Percentiles rank a stretch among this genome's conserved stretches.
phyloP scores from a whole-genome alignment of 2,888 invertebrate species.

The Drosophila meridionalis region DNA sequence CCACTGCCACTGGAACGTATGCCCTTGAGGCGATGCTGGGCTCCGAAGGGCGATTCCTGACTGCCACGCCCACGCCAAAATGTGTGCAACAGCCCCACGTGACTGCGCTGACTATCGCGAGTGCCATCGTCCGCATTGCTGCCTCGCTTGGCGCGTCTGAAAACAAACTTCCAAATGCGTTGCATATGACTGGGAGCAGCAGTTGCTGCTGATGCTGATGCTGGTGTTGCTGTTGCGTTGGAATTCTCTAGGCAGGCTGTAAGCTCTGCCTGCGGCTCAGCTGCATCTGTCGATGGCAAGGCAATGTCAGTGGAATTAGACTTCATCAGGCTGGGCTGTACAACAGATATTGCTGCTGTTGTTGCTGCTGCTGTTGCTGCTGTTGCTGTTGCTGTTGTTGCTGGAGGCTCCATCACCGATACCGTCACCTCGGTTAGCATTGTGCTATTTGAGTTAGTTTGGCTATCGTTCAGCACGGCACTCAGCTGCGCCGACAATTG shows the following conservation, averaged over 20 bases:
- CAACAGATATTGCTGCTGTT: constrained; percentile 5
- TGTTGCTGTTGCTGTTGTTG: constrained; percentile 20
- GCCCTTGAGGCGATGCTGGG: constrained; percentile 83
- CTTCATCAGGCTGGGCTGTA: constrained; percentile 19
- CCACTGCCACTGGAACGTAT: constrained; percentile 84
- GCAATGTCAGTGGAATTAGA: constrained; percentile 50
- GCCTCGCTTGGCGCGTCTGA: constrained; percentile 64
- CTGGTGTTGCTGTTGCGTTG: constrained; percentile 15
- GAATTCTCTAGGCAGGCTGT: constrained; percentile 31
- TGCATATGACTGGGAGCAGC: constrained; percentile 49
- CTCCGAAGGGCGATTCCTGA: constrained; percentile 67
- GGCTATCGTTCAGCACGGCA: constrained; percentile 61
- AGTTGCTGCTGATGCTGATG: constrained; percentile 15
- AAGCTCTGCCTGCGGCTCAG: constrained; percentile 30
- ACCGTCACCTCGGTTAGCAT: constrained; percentile 64
- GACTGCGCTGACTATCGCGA: constrained; percentile 83
- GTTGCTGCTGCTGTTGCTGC: constrained; percentile 12
- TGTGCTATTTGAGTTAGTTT: constrained; percentile 66
- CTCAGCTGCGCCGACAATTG: constrained; percentile 68
- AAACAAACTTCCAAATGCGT: constrained; percentile 70
- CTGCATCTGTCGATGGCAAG: constrained; percentile 63
- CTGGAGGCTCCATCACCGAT: constrained; percentile 30
- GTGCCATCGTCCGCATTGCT: constrained; percentile 58
- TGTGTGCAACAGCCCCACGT: constrained; percentile 80
- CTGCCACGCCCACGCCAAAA: constrained; percentile 76